Conservation (phyloP, 2,888 invertebrate species). For the Netelia fuscicornis region DNA sequence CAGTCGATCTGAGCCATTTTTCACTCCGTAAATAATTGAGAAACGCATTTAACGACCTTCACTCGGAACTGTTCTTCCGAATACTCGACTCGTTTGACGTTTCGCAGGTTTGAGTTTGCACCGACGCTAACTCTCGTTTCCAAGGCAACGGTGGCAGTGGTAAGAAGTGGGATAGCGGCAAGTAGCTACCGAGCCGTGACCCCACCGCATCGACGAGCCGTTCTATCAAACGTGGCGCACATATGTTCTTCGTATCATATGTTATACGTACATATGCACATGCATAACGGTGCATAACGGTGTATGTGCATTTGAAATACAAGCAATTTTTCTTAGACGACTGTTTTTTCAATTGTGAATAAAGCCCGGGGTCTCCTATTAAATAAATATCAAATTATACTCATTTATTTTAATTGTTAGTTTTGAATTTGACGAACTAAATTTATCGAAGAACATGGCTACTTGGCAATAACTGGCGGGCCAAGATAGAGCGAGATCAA, state of each 20-base stretch:
- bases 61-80: neutral
- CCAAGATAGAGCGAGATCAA: neutral
- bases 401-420: too few relatives aligned
- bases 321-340: too few relatives aligned
- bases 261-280: too few relatives aligned
- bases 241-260: too few relatives aligned
- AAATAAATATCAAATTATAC: too few relatives aligned
- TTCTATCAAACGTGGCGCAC: too few relatives aligned
- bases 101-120: constrained; percentile 56
- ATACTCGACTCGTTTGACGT: constrained; percentile 40
- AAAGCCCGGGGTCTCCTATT: too few relatives aligned
- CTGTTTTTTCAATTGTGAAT: too few relatives aligned
- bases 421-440: too few relatives aligned
- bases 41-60: constrained; percentile 41
- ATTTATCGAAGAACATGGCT: too few relatives aligned
- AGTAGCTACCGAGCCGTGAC: neutral
- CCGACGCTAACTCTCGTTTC: constrained; percentile 55
- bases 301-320: neutral
- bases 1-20: constrained; percentile 77
- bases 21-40: neutral
- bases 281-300: neutral
- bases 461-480: too few relatives aligned
- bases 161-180: constrained; percentile 19
- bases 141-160: constrained; percentile 44
- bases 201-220: constrained; percentile 7